phyloP scores from a whole-genome alignment of 2,113 vertebrate genomes.

The Miniopterus natalensis region DNA sequence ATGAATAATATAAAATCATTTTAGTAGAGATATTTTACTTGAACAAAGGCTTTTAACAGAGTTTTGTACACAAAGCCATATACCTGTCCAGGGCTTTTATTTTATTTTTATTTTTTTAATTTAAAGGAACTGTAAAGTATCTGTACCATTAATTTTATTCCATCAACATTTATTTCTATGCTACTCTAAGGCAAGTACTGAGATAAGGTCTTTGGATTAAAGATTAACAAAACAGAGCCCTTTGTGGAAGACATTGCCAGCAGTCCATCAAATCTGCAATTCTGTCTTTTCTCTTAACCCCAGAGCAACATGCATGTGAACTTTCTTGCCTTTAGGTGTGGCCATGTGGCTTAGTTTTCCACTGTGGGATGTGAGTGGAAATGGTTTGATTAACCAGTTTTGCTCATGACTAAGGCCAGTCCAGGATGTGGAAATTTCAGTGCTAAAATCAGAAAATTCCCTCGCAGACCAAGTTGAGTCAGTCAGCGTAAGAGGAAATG shows the following conservation, averaged over 20 bases:
- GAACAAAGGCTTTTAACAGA: neutral
- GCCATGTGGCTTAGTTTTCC: neutral
- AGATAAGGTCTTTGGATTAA: neutral
- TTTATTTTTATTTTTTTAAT: neutral
- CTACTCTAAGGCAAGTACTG: neutral
- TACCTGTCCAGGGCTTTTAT: neutral
- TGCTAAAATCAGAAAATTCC: neutral
- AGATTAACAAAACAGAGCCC: neutral
- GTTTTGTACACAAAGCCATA: neutral
- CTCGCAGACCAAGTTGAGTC: neutral
- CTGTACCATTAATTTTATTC: neutral
- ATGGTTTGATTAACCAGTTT: neutral
- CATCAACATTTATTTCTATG: neutral
- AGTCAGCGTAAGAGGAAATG: neutral
- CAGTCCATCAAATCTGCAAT: neutral
- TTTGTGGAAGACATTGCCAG: neutral
- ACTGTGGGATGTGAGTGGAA: neutral
- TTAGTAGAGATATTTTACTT: neutral
- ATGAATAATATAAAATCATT: constrained; percentile 36
- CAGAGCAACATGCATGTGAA: neutral
- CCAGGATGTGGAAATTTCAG: neutral
- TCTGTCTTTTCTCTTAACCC: neutral
- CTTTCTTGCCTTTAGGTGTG: neutral
- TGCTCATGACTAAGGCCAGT: neutral
- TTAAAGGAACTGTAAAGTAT: neutral